Evolutionary conservation across 2,888 invertebrate species (phyloP).

Genomic region (Microplitis manilae): DNA sequence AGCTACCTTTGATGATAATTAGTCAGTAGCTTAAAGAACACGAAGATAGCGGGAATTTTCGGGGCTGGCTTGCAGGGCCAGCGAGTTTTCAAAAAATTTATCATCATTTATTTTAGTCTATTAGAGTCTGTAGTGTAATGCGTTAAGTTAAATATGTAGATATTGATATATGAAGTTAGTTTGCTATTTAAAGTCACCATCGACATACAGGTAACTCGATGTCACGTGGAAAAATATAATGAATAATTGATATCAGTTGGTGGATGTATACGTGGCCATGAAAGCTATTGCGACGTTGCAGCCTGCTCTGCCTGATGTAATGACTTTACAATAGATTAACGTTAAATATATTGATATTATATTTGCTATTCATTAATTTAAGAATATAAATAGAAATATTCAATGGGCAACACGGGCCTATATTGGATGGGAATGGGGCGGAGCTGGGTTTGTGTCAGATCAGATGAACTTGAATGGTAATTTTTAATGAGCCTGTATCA

Average conservation of each 20-base stretch:
- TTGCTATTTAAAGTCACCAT: not conserved
- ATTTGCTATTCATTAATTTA: not conserved
- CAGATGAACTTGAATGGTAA: too few relatives aligned
- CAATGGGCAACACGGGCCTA: not conserved
- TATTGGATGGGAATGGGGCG: too few relatives aligned
- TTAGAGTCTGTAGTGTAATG: too few relatives aligned
- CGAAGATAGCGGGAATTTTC: too few relatives aligned
- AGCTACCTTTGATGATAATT: too few relatives aligned
- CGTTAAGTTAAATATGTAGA: too few relatives aligned
- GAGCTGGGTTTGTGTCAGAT: too few relatives aligned
- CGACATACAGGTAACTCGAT: slow-evolving; percentile 18
- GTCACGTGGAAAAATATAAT: slow-evolving; percentile 33
- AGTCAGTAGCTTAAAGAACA: too few relatives aligned
- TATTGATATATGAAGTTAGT: not conserved
- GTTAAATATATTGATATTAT: not conserved
- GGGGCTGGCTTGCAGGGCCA: too few relatives aligned
- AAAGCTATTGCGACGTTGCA: slow-evolving; percentile 32
- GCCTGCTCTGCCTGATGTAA: not conserved
- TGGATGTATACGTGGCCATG: slow-evolving; percentile 31
- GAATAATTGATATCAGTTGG: slow-evolving; percentile 38
- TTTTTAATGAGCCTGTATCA: too few relatives aligned
- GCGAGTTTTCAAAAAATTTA: too few relatives aligned
- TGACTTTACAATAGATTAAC: not conserved
- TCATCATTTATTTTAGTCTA: too few relatives aligned
- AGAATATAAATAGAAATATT: not conserved